phyloP scores from a whole-genome alignment of 2,113 vertebrate genomes.

The Pipa parva region DNA sequence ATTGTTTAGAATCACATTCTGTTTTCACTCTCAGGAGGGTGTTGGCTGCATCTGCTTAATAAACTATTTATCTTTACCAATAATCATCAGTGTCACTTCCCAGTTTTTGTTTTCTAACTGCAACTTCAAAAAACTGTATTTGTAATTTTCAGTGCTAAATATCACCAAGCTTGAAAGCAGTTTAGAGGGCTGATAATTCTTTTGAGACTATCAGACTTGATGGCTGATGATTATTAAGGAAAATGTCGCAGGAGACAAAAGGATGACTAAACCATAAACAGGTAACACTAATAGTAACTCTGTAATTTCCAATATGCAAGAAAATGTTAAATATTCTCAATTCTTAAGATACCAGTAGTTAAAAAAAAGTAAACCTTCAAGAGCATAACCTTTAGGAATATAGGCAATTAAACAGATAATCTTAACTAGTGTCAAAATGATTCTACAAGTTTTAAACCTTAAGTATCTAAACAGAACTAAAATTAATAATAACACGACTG shows the following conservation, averaged over 20 bases:
- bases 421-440: constrained; percentile 89
- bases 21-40: constrained; percentile 81
- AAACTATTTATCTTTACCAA: constrained; percentile 75
- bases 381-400: constrained; percentile 87
- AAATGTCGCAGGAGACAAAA: constrained; percentile 93
- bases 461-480: constrained; percentile 88
- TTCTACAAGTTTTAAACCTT: constrained; percentile 80
- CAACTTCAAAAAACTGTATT: constrained; percentile 86
- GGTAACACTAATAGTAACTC: constrained; percentile 95
- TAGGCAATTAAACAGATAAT: constrained; percentile 84
- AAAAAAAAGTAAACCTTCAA: constrained; percentile 99
- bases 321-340: constrained; percentile 84
- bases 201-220: constrained; percentile 96
- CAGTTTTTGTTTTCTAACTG: constrained; percentile 83
- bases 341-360: constrained; percentile 93
- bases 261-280: constrained; percentile 99
- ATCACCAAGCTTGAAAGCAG: constrained; percentile 82
- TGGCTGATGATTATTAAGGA: constrained; percentile 94
- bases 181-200: constrained; percentile 90
- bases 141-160: constrained; percentile 93
- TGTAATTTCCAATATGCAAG: constrained; percentile 88
- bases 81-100: constrained; percentile 84
- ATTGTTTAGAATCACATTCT: constrained; percentile 80
- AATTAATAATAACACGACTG: constrained; percentile 86
- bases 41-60: constrained; percentile 76